Percentiles rank a stretch among this genome's conserved stretches.
phyloP scores from a whole-genome alignment of 1,140 invertebrate genomes.

The Eumeta japonica region DNA sequence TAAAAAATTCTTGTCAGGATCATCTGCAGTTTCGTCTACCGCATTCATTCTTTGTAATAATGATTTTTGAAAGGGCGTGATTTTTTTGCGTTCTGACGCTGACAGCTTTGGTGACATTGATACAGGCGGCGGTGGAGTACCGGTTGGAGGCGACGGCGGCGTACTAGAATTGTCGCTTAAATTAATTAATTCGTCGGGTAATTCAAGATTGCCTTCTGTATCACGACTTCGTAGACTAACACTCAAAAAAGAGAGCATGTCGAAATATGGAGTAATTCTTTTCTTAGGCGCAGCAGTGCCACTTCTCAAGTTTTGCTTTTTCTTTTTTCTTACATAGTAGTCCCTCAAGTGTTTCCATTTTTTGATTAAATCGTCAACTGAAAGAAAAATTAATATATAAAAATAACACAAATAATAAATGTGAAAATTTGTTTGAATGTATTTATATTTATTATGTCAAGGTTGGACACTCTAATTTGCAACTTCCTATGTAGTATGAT shows the following conservation, averaged over 20 bases:
- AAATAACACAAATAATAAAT: no score
- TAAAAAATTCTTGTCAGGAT: slow-evolving; percentile 4
- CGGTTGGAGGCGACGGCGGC: not conserved
- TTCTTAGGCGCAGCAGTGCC: slow-evolving; percentile 11
- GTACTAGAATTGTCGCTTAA: not conserved
- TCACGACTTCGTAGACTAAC: not conserved
- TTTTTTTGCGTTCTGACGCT: not conserved
- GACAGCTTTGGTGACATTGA: not conserved
- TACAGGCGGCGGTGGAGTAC: slow-evolving; percentile 1
- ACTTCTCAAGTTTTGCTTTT: slow-evolving; percentile 9
- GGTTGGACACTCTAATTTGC: no score
- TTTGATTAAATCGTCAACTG: slow-evolving; percentile 10
- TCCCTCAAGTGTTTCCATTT: slow-evolving; percentile 11
- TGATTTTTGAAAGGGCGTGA: slow-evolving; percentile 4
- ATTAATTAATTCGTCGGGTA: slow-evolving; percentile 1
- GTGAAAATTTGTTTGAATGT: no score
- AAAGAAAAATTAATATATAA: slow-evolving; percentile 4
- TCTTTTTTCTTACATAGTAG: slow-evolving; percentile 9
- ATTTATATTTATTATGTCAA: no score
- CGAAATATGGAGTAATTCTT: slow-evolving; percentile 5
- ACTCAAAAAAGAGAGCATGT: slow-evolving; percentile 4
- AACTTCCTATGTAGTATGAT: no score
- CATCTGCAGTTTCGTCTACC: not conserved
- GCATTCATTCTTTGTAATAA: slow-evolving; percentile 1
- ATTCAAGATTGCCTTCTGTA: slow-evolving; percentile 2